Base-by-base conservation (phyloP, 1,140 invertebrate species). In the Microplitis mediator region DNA sequence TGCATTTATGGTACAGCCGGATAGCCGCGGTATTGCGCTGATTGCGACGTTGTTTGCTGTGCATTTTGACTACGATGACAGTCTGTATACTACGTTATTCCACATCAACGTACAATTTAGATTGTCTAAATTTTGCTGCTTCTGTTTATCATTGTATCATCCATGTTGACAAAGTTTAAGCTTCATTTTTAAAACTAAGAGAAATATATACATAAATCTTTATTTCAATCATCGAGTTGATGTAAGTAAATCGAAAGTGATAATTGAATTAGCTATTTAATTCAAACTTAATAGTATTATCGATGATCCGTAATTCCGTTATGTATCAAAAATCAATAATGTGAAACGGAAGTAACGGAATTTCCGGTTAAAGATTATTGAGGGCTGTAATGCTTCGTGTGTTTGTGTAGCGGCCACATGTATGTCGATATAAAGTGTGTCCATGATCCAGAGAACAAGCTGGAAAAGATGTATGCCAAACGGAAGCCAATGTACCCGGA, bases 401-500 rank as follows among this genome's bases (percentile, higher is more conserved):
- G 23, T 23, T 23, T 23, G 23, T 23, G 23, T 23, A 23, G 23
- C 23, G 23, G 23, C 23, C 2, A 56, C n/a, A n/a, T n/a, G 6
- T n/a, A n/a, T 56, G 14, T n/a, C 6, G n/a, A 56, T 56, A 56
- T 56, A 13, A 23, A 16, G n/a, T n/a, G 14, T 14, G n/a, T 56
- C 5, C 6, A 61, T 32, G 58, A 31, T 16, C 4, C 58, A 4
- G 58, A 61, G 58, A 31, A 31, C 58, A 14, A 61, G 58, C 62
- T 64, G 11, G 34, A 39, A 32, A 86, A 87, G 85, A 86, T 83
- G 84, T 83, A 87, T 86, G 79, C 80, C 74, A 78, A 84, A 82
- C 84, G 85, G 85, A 87, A 87, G 80, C 76, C 77, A 83, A 78
- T 80, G 51, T 81, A 82, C 80, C 85, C 85, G 85, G 84, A 87